Evolutionary conservation across 2,113 vertebrate species (phyloP), one percentile per base, ranked within the genome.

Genomic region (Elgaria multicarinata): DNA sequence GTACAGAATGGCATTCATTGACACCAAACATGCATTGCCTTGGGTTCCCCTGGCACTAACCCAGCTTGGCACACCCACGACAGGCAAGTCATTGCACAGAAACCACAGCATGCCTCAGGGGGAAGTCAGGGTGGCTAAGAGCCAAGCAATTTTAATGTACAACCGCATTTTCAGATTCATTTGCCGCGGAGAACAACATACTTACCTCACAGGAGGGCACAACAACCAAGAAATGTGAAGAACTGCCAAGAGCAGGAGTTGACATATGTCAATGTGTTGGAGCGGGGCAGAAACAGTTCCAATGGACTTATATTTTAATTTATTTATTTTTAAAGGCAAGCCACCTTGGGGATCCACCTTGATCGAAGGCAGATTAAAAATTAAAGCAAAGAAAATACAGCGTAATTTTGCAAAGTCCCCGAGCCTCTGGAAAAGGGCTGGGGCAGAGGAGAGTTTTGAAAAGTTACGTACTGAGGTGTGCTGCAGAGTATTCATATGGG

Each of bases 401-500:
- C 66, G 62, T 8, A 24, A 13, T 87, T 53, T 53, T 64, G 33
- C 8, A 64, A 36, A 26, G 39, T 33, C 39, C 53, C 69, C 26
- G 69, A 80, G 14, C n/a, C 62, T n/a, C 33, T 53, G 62, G 33
- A 78, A n/a, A 84, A 58, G n/a, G 5, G 24, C 26, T 44, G 22
- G 55, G 71, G 39, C 79, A n/a, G 77, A 89, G 8, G n/a, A 39
- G 55, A 24, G 22, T 44, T 78, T 33, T 55, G 83, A 31, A 76
- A 20, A 26, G 42, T 13, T 89, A 95, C 97, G 92, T 94, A 98
- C 97, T 91, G 0, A 14, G 0, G 8, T 76, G 88, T 4, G 91
- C 66, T 0, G 77, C 0, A 0, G 95, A 94, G 86, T 97, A 98
- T n/a, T 97, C 88, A 2, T 99, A 99, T 3, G 96, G 97, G 42